Evolutionary conservation across 2,888 invertebrate genomes (phyloP).

Genomic region (Oscheius myriophilus): DNA sequence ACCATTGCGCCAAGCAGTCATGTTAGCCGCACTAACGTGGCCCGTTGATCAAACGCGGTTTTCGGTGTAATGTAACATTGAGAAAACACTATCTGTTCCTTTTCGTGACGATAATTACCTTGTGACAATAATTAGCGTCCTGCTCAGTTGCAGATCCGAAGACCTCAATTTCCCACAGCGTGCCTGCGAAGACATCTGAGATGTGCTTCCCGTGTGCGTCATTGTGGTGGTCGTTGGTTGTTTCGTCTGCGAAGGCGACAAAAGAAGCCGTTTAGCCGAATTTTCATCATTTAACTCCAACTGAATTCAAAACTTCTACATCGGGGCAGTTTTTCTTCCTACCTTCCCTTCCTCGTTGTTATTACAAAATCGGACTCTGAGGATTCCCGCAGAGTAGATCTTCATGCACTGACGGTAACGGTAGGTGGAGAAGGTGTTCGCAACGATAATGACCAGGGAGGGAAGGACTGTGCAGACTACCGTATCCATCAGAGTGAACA

Average conservation of each 20-base stretch:
- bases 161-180: slow-evolving; percentile 61
- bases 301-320: background rate
- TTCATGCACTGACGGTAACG: slow-evolving; percentile 70
- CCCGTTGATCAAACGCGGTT: too few species aligned
- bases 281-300: slow-evolving; percentile 53
- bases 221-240: slow-evolving; percentile 37
- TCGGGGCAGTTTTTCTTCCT: background rate
- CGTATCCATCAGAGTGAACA: slow-evolving; percentile 65
- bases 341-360: slow-evolving; percentile 8
- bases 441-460: slow-evolving; percentile 65
- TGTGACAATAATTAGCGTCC: slow-evolving; percentile 68
- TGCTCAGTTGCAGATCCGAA: slow-evolving; percentile 66
- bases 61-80: too few species aligned
- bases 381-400: slow-evolving; percentile 67
- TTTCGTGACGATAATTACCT: slow-evolving; percentile 43
- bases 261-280: slow-evolving; percentile 59
- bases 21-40: too few species aligned
- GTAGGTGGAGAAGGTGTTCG: slow-evolving; percentile 65
- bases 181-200: slow-evolving; percentile 36
- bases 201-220: slow-evolving; percentile 16
- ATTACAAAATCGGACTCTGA: slow-evolving; percentile 50
- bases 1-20: slow-evolving; percentile 36
- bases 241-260: slow-evolving; percentile 44
- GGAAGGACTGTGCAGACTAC: slow-evolving; percentile 63
- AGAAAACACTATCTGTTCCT: background rate